Conservation (phyloP, 2,797 vertebrate genomes). For the Trachops cirrhosus region DNA sequence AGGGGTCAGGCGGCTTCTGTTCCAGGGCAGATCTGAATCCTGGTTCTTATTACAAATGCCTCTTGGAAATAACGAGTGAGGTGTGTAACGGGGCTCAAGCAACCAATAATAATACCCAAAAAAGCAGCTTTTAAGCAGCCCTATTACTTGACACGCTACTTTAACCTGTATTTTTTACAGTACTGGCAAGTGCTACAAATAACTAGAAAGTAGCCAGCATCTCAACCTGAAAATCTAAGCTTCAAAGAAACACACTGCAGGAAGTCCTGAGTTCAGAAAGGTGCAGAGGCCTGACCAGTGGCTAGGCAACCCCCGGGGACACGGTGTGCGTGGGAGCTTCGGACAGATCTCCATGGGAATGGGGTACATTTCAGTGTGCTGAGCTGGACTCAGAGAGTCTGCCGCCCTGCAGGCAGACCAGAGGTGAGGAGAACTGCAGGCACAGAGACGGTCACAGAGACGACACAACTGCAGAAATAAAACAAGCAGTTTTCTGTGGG, state of each 20-base stretch:
- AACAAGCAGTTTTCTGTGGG: not conserved
- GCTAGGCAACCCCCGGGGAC: not conserved
- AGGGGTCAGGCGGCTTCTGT: too few species aligned
- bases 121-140: not conserved
- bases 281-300: not conserved
- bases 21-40: not conserved
- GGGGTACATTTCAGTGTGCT: fast-evolving
- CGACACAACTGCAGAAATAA: not conserved
- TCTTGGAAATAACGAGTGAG: not conserved
- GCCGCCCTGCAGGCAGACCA: not conserved
- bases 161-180: not conserved
- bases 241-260: not conserved
- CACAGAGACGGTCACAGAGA: not conserved
- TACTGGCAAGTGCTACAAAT: not conserved
- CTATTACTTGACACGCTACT: fast-evolving
- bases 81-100: not conserved
- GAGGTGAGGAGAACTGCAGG: not conserved
- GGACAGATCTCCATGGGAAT: not conserved
- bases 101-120: fast-evolving
- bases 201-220: not conserved
- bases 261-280: fast-evolving
- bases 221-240: not conserved
- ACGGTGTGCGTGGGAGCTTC: not conserved
- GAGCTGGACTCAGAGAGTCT: not conserved
- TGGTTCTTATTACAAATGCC: not conserved